Evolutionary conservation across 30 jellyfish, hydroid and myxozoan species (phyloP).

Genomic region (Catostylus mosaicus): DNA sequence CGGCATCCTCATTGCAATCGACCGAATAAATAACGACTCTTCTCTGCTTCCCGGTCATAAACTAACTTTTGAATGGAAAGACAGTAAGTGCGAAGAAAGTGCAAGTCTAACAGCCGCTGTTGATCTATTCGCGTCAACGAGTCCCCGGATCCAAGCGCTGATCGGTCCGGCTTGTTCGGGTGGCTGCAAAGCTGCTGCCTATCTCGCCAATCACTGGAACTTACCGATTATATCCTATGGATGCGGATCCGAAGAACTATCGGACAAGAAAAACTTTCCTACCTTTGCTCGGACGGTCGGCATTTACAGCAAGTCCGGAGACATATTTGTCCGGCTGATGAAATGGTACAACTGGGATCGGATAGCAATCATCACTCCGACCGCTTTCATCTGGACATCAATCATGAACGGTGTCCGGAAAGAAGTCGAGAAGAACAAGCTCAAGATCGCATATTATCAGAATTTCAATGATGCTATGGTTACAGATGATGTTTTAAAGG

Average conservation of each 20-base stretch:
- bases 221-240: conserved; percentile 88
- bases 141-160: conserved; percentile 68
- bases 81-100: conserved; percentile 80
- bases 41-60: conserved; percentile 69
- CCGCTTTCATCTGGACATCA: conserved; percentile 79
- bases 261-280: conserved; percentile 56
- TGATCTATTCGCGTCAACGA: conserved; percentile 41
- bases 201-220: conserved; percentile 80
- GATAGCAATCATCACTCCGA: conserved; percentile 79
- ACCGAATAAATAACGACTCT: conserved; percentile 69
- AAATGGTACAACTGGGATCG: conserved; percentile 71
- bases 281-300: conserved; percentile 92
- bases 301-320: conserved; percentile 80
- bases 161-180: conserved; percentile 95
- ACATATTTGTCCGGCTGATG: conserved; percentile 74
- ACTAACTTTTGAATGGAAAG: conserved; percentile 76
- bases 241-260: conserved; percentile 73
- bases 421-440: conserved; percentile 31
- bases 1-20: conserved; percentile 79
- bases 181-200: conserved; percentile 81
- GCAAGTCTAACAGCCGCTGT: conserved; percentile 68
- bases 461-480: conserved; percentile 57
- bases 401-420: conserved; percentile 45
- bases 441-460: conserved; percentile 43
- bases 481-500: conserved; percentile 15